These are phyloP conservation scores for Osedax fenrisi DNA, from an alignment of 2,888 invertebrate genomes.

Conservation along the genomic window DNA sequence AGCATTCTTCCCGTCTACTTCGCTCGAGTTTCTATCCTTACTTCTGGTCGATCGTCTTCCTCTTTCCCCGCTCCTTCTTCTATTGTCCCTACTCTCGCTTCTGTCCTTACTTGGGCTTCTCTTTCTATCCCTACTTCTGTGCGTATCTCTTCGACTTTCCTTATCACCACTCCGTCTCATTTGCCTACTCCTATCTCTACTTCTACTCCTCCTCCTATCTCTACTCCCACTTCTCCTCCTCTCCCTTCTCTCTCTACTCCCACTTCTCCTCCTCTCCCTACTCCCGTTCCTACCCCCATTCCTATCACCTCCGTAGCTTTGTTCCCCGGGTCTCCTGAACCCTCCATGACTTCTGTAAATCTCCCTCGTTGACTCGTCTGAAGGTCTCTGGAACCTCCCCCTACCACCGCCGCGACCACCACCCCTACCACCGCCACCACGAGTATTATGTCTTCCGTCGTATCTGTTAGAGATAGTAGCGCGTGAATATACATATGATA, in stretches of 20 bases:
- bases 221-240: constrained; percentile 8
- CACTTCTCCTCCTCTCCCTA: constrained; percentile 1
- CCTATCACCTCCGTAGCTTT: background rate
- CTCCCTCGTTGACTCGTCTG: background rate
- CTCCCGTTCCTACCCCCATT: background rate
- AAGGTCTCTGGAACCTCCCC: constrained; percentile 11
- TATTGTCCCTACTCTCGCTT: background rate
- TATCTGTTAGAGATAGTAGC: too few species aligned
- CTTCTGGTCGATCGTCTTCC: too few species aligned
- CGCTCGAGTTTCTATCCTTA: too few species aligned
- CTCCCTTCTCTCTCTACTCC: constrained; percentile 9
- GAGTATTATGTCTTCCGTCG: too few species aligned
- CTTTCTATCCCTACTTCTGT: constrained; percentile 4
- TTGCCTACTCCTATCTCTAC: constrained; percentile 16
- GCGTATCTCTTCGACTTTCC: constrained; percentile 1
- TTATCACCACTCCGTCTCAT: constrained; percentile 8
- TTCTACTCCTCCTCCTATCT: constrained; percentile 14
- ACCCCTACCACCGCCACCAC: too few species aligned
- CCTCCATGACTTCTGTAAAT: background rate
- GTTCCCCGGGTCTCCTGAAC: background rate
- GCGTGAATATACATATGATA: too few species aligned
- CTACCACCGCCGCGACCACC: too few species aligned
- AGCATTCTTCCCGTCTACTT: too few species aligned
- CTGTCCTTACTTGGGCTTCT: background rate
- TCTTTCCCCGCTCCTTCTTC: background rate